A percentile compares a stretch with the other conserved stretches of the same genome.
phyloP scores from a whole-genome alignment of 2,113 vertebrate species.

The Lepidothrix coronata region DNA sequence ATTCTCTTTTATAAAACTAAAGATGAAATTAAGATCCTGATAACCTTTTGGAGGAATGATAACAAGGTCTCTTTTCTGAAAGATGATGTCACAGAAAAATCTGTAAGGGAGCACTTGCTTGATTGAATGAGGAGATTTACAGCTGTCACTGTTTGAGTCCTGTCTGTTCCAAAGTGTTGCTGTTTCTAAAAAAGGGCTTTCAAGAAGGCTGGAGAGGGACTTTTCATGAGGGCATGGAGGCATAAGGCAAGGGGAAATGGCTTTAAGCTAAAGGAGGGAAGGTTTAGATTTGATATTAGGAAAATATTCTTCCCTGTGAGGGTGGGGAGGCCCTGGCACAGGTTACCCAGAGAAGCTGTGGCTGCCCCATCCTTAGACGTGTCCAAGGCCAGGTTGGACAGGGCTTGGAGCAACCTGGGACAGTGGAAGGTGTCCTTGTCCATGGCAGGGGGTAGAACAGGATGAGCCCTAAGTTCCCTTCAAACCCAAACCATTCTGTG shows the following conservation, averaged over 20 bases:
- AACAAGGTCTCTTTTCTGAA: background rate
- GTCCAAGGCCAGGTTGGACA: background rate
- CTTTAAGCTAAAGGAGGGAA: background rate
- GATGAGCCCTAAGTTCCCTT: background rate
- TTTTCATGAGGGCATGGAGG: background rate
- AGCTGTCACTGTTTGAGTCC: background rate
- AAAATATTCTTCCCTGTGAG: background rate
- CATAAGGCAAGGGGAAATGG: background rate
- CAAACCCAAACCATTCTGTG: background rate
- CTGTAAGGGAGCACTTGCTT: background rate
- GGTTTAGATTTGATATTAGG: fast-evolving
- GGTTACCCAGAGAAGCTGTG: background rate
- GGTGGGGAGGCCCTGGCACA: background rate
- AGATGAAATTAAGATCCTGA: conserved; percentile 1
- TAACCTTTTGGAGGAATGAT: background rate
- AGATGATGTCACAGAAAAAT: background rate
- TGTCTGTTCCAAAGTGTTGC: background rate
- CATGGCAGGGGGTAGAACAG: background rate
- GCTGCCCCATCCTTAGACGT: background rate
- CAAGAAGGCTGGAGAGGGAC: background rate
- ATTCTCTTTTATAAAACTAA: background rate
- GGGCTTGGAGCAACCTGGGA: background rate
- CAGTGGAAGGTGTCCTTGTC: background rate
- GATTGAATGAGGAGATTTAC: background rate
- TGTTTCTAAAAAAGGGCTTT: background rate